Evolutionary conservation across 2,113 vertebrate genomes (phyloP).

Genomic region (Ochotona curzoniae): DNA sequence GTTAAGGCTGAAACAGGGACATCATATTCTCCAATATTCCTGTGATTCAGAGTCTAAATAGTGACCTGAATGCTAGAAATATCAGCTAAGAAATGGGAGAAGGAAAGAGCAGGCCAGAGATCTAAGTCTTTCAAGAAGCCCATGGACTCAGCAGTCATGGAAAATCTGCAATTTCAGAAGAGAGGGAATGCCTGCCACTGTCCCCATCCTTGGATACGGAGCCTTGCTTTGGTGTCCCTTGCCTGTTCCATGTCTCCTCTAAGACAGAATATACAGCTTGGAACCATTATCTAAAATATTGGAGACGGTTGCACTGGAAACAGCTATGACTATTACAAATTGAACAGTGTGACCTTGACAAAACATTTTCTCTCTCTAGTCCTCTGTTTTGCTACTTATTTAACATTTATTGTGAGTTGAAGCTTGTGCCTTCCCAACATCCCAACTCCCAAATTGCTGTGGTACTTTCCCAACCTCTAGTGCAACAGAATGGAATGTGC

Average conservation of each 20-base stretch:
- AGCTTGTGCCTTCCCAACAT: neutral
- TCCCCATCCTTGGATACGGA: neutral
- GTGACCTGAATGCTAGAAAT: slow-evolving; percentile 68
- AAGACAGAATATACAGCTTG: neutral
- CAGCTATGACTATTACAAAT: neutral
- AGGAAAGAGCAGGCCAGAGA: slow-evolving; percentile 14
- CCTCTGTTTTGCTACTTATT: slow-evolving; percentile 18
- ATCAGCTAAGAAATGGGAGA: slow-evolving; percentile 67
- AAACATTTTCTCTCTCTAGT: neutral
- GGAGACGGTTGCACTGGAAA: neutral
- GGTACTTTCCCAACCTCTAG: neutral
- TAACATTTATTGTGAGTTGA: neutral
- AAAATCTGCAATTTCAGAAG: slow-evolving; percentile 41
- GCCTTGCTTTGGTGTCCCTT: neutral
- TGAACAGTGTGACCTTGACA: neutral
- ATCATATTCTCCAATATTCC: slow-evolving; percentile 75
- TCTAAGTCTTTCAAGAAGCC: neutral
- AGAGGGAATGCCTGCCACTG: neutral
- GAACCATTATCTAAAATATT: neutral
- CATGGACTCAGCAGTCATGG: neutral
- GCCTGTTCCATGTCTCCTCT: neutral
- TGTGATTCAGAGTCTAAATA: slow-evolving; percentile 78
- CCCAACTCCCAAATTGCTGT: neutral
- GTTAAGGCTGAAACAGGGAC: slow-evolving; percentile 76
- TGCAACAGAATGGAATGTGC: neutral